Evolutionary conservation across 2,797 vertebrate genomes (phyloP).

Genomic region (Micrastur ruficollis): DNA sequence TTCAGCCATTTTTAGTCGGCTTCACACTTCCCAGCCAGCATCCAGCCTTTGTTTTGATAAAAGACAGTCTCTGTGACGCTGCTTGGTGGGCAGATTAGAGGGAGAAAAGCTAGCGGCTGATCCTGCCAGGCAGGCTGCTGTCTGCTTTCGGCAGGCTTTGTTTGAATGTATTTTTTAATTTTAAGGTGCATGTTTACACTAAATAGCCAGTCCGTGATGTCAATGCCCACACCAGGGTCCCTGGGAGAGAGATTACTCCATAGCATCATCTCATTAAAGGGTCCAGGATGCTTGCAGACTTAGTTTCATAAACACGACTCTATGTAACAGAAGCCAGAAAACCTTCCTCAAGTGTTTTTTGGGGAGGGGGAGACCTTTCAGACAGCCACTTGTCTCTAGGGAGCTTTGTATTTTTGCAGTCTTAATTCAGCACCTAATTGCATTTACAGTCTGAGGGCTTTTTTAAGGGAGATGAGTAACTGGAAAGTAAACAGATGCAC

Average conservation of each 20-base stretch:
- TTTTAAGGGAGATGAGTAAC: neutral
- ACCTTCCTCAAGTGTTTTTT: neutral
- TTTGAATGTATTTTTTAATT: neutral
- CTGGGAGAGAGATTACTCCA: neutral
- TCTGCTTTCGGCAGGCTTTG: neutral
- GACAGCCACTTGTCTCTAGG: neutral
- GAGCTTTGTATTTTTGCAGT: neutral
- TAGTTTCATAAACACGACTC: neutral
- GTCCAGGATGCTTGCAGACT: neutral
- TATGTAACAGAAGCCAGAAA: neutral
- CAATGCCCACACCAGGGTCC: neutral
- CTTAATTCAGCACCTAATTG: neutral
- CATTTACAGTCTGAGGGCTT: neutral
- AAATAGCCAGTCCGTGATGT: neutral
- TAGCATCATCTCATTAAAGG: neutral
- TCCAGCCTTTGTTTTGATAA: slow-evolving; percentile 75
- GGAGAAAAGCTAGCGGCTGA: neutral
- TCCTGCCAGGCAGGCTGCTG: neutral
- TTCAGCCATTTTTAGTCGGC: slow-evolving; percentile 83
- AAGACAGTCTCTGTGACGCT: slow-evolving; percentile 53
- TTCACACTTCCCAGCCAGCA: slow-evolving; percentile 61
- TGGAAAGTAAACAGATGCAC: slow-evolving; percentile 48
- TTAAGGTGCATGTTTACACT: neutral
- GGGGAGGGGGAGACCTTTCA: neutral
- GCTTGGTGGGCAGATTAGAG: slow-evolving; percentile 16